Base-by-base conservation (phyloP, 2,797 vertebrate species). In the Anolis apletophallus region DNA sequence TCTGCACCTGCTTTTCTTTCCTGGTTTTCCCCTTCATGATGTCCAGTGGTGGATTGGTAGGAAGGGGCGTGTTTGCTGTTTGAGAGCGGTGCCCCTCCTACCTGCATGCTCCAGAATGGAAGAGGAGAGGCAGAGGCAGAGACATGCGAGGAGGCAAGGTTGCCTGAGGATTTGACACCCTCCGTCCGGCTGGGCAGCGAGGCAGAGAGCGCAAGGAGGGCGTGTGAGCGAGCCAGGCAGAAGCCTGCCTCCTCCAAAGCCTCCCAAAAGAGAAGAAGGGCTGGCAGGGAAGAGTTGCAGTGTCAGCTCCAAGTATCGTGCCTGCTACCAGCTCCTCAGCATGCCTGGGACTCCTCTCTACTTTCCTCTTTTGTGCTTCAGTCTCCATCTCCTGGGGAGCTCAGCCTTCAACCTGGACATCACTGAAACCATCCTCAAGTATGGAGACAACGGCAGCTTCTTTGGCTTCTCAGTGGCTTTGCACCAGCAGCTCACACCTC, bases 391-490 rank as follows among this genome's bases (percentile, higher is more conserved):
- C 1, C 80, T 82, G 83, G 91, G 91, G 57, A 93, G 88, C 67
- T 80, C 88, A 6, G 95, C 96, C 87, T 99, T 99, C 92, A 99
- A 99, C 91, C 96, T 99, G 97, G 98, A 99, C 90, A 97, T 97
- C 72, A 96, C 96, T 74, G 96, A 97, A 89, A 96, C 97, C 1
- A 94, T 98, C 85, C 96, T 97, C 67, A 98, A 99, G 95, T 96
- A 98, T 71, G 98, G 98, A 0, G 96, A 97, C 86, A 90, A 75
- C 0, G 97, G 96, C 73, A 98, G 98, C 88, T 97, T 99, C 80
- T 99, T 99, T 83, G 98, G 98, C 52, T 98, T 99, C 93, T 98
- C 98, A 1, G 93, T 99, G 79, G 98, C 98, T 1, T 96, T 99
- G 89, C 98, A 99, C 94, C 96, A 97, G 87, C 98, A 99, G 96